phyloP scores from a whole-genome alignment of 1,140 invertebrate genomes.

The Bombus pyrosoma region DNA sequence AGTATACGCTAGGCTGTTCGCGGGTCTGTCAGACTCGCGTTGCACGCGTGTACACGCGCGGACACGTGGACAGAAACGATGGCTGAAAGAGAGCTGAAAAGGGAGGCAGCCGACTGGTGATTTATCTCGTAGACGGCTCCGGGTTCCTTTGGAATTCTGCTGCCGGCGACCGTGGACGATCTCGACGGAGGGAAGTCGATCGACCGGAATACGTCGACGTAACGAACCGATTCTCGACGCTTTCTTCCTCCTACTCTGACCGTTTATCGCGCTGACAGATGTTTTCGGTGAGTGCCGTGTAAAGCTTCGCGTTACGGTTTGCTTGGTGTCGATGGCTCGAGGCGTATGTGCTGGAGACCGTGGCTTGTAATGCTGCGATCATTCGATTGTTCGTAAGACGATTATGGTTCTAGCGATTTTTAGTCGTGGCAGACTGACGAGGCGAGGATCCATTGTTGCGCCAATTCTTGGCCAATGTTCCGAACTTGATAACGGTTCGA shows the following conservation, averaged over 20 bases:
- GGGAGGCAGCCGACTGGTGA: constrained; percentile 18
- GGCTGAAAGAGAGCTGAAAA: constrained; percentile 34
- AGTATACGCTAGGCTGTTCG: constrained; percentile 52
- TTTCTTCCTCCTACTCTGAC: neutral
- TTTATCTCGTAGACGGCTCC: constrained; percentile 46
- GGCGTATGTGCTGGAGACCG: no score
- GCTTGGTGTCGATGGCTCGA: no score
- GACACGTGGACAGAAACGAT: constrained; percentile 50
- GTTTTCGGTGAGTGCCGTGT: constrained; percentile 12
- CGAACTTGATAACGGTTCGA: no score
- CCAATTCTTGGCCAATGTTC: no score
- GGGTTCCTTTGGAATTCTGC: constrained; percentile 42
- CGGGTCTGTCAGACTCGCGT: constrained; percentile 37
- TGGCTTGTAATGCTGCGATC: no score
- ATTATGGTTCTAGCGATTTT: no score
- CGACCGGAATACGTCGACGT: constrained; percentile 57
- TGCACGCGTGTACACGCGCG: constrained; percentile 33
- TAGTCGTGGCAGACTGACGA: no score
- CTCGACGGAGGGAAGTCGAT: constrained; percentile 43
- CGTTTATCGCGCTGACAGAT: constrained; percentile 34
- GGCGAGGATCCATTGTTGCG: no score
- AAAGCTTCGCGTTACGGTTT: neutral
- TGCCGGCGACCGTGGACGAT: neutral
- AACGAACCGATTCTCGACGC: constrained; percentile 40
- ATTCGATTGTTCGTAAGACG: no score